Conservation (phyloP, 2,797 vertebrate species). For the Atherinosoma microstoma region DNA sequence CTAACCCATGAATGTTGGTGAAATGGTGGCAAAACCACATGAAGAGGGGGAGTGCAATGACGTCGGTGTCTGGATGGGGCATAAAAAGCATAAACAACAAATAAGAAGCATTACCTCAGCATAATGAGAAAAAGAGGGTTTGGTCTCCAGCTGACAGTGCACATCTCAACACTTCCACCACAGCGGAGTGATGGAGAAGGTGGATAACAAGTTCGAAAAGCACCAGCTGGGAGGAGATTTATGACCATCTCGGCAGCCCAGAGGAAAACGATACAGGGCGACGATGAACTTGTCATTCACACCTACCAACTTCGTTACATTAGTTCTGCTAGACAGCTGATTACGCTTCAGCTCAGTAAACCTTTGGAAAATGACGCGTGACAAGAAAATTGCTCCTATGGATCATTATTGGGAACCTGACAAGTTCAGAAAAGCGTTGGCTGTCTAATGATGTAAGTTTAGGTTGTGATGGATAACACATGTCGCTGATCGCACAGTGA, state of each 20-base stretch:
- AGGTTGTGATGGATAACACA: constrained; percentile 79
- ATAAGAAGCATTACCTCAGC: constrained; percentile 73
- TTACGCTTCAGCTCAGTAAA: constrained; percentile 63
- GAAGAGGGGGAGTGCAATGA: constrained; percentile 62
- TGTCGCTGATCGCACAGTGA: constrained; percentile 61
- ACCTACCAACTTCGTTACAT: constrained; percentile 14
- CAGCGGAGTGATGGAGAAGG: constrained; percentile 46
- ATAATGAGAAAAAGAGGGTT: constrained; percentile 60
- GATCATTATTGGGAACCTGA: constrained; percentile 72
- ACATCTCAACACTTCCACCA: constrained; percentile 58
- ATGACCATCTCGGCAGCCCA: constrained; percentile 30
- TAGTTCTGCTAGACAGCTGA: constrained; percentile 49
- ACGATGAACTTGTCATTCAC: constrained; percentile 58
- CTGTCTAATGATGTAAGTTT: constrained; percentile 72
- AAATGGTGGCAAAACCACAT: constrained; percentile 69
- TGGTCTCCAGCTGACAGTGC: constrained; percentile 59
- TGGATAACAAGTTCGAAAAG: constrained; percentile 34
- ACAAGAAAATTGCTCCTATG: constrained; percentile 71
- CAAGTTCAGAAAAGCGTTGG: constrained; percentile 68
- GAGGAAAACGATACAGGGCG: constrained; percentile 27
- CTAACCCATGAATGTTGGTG: constrained; percentile 50
- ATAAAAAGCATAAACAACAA: constrained; percentile 71
- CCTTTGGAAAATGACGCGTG: constrained; percentile 69
- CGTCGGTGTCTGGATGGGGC: constrained; percentile 72
- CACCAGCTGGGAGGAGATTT: constrained; percentile 35